Evolutionary conservation across 2,888 invertebrate species (phyloP).

Genomic region (Sarcophaga rosellei): DNA sequence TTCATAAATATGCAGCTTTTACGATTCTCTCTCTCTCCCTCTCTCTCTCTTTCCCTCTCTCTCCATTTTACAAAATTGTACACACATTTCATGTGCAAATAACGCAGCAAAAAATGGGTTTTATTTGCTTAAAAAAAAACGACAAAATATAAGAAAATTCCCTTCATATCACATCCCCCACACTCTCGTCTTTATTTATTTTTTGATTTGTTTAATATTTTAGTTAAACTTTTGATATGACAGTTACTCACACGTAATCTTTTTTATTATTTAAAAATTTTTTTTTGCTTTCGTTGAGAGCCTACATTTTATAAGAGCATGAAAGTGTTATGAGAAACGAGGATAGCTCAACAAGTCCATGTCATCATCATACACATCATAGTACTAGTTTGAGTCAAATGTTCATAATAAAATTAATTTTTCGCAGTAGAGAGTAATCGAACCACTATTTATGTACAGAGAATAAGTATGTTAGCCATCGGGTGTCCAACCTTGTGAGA

Average conservation of each 20-base stretch:
- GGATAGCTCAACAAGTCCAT: too few relatives aligned
- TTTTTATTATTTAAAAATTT: constrained; percentile 9
- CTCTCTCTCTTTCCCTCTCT: too few relatives aligned
- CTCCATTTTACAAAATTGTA: constrained; percentile 6
- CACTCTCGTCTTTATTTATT: too few relatives aligned
- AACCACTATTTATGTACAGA: too few relatives aligned
- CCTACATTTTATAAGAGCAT: neutral
- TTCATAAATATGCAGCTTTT: constrained; percentile 26
- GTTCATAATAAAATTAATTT: too few relatives aligned
- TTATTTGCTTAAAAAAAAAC: constrained; percentile 12
- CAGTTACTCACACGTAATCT: constrained; percentile 20
- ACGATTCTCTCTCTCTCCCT: neutral
- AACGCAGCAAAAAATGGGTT: neutral
- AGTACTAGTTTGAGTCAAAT: too few relatives aligned
- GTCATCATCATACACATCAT: too few relatives aligned
- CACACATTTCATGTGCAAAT: constrained; percentile 20
- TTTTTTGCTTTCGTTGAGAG: neutral
- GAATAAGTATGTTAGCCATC: too few relatives aligned
- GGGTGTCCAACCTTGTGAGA: too few relatives aligned
- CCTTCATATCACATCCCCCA: neutral
- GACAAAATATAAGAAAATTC: constrained; percentile 19
- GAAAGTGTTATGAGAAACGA: neutral
- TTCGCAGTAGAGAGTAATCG: too few relatives aligned
- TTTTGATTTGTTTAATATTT: constrained; percentile 22
- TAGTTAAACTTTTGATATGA: constrained; percentile 14